phyloP scores from a whole-genome alignment of 2,797 vertebrate species.

The Orestias chungarensis region DNA sequence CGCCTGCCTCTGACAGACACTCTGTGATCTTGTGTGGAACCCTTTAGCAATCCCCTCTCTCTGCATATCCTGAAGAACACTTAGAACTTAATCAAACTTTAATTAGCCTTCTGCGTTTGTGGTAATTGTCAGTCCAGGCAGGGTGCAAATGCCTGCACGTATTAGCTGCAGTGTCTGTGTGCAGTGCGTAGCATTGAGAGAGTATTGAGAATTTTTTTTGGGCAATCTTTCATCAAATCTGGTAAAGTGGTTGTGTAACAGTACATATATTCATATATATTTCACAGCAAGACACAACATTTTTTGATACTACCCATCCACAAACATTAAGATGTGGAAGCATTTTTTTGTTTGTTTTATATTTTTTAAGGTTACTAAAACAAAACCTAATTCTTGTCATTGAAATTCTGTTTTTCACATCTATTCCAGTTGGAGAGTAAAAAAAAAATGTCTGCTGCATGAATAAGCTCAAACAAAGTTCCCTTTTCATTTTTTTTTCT shows the following conservation, averaged over 20 bases:
- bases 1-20: slow-evolving; percentile 75
- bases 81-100: slow-evolving; percentile 82
- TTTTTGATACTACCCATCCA: too few species aligned
- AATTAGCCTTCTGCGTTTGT: slow-evolving; percentile 79
- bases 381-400: too few species aligned
- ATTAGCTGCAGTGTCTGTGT: slow-evolving; percentile 48
- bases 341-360: too few species aligned
- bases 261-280: slow-evolving; percentile 1
- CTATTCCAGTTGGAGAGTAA: too few species aligned
- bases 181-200: slow-evolving; percentile 51
- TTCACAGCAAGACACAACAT: neutral
- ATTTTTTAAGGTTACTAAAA: too few species aligned
- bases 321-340: too few species aligned
- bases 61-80: slow-evolving; percentile 76
- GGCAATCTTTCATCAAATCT: slow-evolving; percentile 24
- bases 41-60: slow-evolving; percentile 42
- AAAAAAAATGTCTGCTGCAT: too few species aligned
- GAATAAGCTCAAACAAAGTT: too few species aligned
- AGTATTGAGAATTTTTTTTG: slow-evolving; percentile 32
- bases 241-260: neutral
- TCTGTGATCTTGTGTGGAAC: slow-evolving; percentile 67
- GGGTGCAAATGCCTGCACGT: slow-evolving; percentile 60
- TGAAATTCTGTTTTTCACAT: too few species aligned
- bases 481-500: too few species aligned
- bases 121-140: slow-evolving; percentile 78